Percentiles rank a stretch among this genome's conserved stretches.
These are phyloP conservation scores for Tigriopus californicus DNA, from an alignment of 2,888 invertebrate species.

Conservation along the genomic window DNA sequence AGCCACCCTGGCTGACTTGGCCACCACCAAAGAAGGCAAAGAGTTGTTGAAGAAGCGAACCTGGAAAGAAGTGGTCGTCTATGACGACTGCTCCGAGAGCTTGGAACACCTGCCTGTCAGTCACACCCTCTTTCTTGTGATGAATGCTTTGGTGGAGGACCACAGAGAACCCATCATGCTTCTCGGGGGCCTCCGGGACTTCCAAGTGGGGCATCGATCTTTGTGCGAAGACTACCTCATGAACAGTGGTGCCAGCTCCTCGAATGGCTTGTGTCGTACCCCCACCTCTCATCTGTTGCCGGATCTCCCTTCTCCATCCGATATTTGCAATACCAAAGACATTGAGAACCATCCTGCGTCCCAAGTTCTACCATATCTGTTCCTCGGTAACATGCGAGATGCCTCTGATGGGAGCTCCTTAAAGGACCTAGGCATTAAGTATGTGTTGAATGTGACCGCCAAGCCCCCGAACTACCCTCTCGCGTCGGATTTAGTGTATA, in stretches of 20 bases:
- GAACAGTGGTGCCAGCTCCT: constrained; percentile 20
- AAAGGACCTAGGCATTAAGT: constrained; percentile 41
- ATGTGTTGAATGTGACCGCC: constrained; percentile 61
- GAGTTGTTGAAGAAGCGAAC: constrained; percentile 37
- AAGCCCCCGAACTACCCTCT: constrained; percentile 51
- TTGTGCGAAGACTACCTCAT: constrained; percentile 50
- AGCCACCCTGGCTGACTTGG: constrained; percentile 43
- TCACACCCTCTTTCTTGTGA: constrained; percentile 43
- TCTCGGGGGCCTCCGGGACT: constrained; percentile 18
- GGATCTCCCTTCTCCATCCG: constrained; percentile 15
- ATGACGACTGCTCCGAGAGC: constrained; percentile 46
- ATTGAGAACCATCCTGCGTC: constrained; percentile 54
- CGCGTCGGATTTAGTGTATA: constrained; percentile 42
- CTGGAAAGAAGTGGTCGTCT: constrained; percentile 43
- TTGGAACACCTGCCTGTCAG: constrained; percentile 36
- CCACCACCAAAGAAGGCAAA: constrained; percentile 42
- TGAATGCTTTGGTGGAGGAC: constrained; percentile 45
- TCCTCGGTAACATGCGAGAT: constrained; percentile 61
- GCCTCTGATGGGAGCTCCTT: constrained; percentile 50
- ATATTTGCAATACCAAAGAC: constrained; percentile 20
- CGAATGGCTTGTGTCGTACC: not conserved
- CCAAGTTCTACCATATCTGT: constrained; percentile 55
- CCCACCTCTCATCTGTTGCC: constrained; percentile 3
- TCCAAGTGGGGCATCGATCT: constrained; percentile 35
- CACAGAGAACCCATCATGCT: constrained; percentile 44